Percentiles rank a stretch among this genome's conserved stretches.
Conservation (phyloP, 23 tunicate genomes). For the Clavelina lepadiformis region DNA sequence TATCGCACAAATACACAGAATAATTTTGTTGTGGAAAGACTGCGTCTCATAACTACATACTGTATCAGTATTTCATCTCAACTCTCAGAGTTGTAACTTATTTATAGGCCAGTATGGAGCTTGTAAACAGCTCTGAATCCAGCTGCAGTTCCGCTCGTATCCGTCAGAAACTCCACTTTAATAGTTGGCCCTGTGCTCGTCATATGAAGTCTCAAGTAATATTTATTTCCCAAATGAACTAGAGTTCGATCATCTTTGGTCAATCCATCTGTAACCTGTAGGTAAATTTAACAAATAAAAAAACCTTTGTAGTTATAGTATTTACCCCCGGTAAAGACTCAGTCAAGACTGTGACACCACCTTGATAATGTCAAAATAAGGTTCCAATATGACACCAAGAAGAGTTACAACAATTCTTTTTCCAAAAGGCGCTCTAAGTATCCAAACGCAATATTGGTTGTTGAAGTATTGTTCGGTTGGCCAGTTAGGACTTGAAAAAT, state of each 20-base stretch:
- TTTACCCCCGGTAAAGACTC: not conserved
- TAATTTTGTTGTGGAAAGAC: too few species aligned
- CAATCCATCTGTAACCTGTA: too few species aligned
- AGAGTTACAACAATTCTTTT: not conserved
- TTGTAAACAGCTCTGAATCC: slow-evolving; percentile 4
- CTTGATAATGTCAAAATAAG: not conserved
- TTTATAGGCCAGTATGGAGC: too few species aligned
- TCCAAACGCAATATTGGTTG: not conserved
- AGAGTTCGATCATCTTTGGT: too few species aligned
- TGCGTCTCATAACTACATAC: too few species aligned
- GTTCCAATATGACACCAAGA: not conserved
- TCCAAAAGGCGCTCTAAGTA: slow-evolving; percentile 1
- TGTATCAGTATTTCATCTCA: too few species aligned
- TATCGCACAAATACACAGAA: too few species aligned
- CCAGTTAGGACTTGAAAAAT: slow-evolving; percentile 5
- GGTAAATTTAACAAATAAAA: too few species aligned
- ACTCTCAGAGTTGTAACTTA: too few species aligned
- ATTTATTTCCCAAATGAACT: too few species aligned
- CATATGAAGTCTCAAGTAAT: too few species aligned
- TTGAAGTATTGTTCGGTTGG: slow-evolving; percentile 1
- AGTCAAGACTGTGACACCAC: not conserved
- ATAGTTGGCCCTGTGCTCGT: too few species aligned
- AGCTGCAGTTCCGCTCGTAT: not conserved
- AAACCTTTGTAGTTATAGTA: not conserved
- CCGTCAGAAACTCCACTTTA: not conserved